Base-by-base conservation (phyloP, 2,113 vertebrate genomes). In the Tychaedon coryphoeus region DNA sequence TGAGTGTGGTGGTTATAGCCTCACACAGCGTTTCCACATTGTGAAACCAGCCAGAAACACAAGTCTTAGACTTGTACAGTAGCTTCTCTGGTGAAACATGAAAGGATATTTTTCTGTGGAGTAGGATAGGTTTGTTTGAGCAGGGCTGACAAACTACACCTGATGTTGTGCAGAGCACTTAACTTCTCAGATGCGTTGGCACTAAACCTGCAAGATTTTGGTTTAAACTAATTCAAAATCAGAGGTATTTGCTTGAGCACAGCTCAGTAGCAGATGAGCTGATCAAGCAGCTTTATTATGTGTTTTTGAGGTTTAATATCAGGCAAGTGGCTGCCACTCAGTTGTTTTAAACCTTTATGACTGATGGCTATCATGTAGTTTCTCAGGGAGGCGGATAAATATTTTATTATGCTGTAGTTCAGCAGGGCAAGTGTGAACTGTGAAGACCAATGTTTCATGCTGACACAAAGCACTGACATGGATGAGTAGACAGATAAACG, bases 401-500 rank as follows among this genome's bases (percentile, higher is more conserved):
- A 92, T 94, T 93, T 96, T 91, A 93, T 61, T 85, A 65, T 36
- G 53, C 93, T 82, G 36, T 65, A 94, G 93, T 88, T 94, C 87
- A 93, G 69, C 85, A 93, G 92, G 92, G 88, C 93, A 96, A 70
- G 69, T 94, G 64, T 91, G 94, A 93, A 25, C 70, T 91, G 76
- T 76, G 88, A 78, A 92, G 94, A 89, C 83, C 54, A 77, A 77
- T 94, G 90, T 83, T 95, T 96, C 86, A 72, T 67, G 94, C 90
- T 94, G 96, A 88, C 89, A 91, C 85, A 64, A 94, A 74, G 79
- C 91, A 73, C 40, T 96, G 96, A 92, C 88, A 93, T 91, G 95
- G 93, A 95, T 95, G 95, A 96, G 90, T 77, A 91, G 94, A 89
- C 57, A 58, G 81, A 93, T 96, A 90, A 96, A 95, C 8, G 78